Evolutionary conservation across 2,113 vertebrate species (phyloP).

Genomic region (Sebastes schlegelii): DNA sequence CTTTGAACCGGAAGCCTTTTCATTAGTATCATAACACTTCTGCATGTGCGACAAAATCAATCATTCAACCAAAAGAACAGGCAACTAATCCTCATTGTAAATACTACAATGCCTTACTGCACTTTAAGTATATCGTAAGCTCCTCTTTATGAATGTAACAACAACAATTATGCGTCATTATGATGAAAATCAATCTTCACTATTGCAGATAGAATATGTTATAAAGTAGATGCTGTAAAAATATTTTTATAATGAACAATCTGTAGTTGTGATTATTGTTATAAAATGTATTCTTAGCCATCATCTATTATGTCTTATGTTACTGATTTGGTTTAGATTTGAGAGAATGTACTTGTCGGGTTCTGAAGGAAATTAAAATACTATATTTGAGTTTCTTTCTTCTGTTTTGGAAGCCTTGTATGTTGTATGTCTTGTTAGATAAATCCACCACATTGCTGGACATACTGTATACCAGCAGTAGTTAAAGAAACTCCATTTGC

Average conservation of each 20-base stretch:
- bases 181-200: slow-evolving; percentile 15
- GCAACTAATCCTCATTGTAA: slow-evolving; percentile 9
- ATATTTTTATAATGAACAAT: slow-evolving; percentile 56
- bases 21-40: slow-evolving; percentile 16
- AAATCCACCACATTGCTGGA: slow-evolving; percentile 20
- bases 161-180: slow-evolving; percentile 18
- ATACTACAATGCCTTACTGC: slow-evolving; percentile 54
- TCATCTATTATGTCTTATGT: slow-evolving; percentile 17
- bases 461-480: slow-evolving; percentile 19
- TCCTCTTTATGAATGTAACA: slow-evolving; percentile 37
- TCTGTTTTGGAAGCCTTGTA: not conserved
- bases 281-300: not conserved
- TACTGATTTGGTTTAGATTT: not conserved
- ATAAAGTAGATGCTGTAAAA: slow-evolving; percentile 22
- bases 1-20: slow-evolving; percentile 28
- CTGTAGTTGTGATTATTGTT: slow-evolving; percentile 16
- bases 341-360: not conserved
- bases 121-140: not conserved
- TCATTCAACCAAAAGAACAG: slow-evolving; percentile 14
- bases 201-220: slow-evolving; percentile 5
- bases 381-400: not conserved
- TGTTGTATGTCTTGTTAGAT: not conserved
- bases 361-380: slow-evolving; percentile 6
- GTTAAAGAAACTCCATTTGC: not conserved
- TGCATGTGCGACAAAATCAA: slow-evolving; percentile 48